Conservation (phyloP, 2,113 vertebrate species). For the Butorides virescens region DNA sequence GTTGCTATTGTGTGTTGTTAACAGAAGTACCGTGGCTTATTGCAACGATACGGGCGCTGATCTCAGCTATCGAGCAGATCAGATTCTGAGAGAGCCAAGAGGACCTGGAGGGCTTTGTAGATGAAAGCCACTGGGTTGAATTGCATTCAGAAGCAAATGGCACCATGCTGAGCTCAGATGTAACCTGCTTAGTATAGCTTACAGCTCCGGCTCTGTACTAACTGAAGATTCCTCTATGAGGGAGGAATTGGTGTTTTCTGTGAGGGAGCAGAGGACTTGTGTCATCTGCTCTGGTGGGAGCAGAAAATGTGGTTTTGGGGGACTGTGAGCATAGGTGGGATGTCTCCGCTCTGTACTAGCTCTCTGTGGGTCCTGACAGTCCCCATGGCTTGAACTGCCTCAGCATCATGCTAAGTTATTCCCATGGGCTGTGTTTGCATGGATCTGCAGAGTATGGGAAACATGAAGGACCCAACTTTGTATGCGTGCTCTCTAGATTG, state of each 20-base stretch:
- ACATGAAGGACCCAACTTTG: not conserved
- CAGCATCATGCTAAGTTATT: not conserved
- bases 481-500: not conserved
- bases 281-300: not conserved
- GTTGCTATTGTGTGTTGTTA: not conserved
- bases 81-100: not conserved
- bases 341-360: not conserved
- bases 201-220: not conserved
- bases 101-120: conserved; percentile 32
- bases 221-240: not conserved
- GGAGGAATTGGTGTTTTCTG: not conserved
- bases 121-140: conserved; percentile 30
- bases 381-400: not conserved
- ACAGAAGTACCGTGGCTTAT: accelerated
- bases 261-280: not conserved
- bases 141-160: not conserved
- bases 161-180: conserved; percentile 14
- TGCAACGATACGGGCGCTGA: not conserved
- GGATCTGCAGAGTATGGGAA: not conserved
- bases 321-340: accelerated
- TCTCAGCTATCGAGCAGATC: not conserved
- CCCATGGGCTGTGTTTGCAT: not conserved
- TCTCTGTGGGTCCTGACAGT: not conserved
- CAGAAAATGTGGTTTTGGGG: not conserved
- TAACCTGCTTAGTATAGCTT: not conserved